Conservation (phyloP, 2,797 vertebrate species). For the Pelobates cultripes region DNA sequence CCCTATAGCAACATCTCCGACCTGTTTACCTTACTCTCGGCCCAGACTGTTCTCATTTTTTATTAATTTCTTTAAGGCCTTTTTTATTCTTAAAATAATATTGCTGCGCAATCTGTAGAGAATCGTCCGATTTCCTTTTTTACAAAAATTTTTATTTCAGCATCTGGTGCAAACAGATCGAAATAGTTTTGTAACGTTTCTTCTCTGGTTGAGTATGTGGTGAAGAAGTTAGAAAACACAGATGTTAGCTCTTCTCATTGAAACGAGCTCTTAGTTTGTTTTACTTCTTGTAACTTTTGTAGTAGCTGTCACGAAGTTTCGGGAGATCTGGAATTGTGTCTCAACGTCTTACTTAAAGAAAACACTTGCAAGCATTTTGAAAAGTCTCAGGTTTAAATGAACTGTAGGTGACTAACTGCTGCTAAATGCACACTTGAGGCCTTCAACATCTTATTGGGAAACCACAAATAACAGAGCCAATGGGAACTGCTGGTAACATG, state of each 20-base stretch:
- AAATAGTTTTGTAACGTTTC: background rate
- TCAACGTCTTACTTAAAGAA: constrained; percentile 24
- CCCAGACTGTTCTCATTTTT: too few species aligned
- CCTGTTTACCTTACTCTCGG: too few species aligned
- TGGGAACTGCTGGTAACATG: constrained; percentile 15
- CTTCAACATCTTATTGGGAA: constrained; percentile 1
- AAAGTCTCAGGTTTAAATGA: constrained; percentile 18
- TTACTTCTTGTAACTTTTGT: background rate
- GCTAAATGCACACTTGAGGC: constrained; percentile 1
- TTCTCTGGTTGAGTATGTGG: background rate
- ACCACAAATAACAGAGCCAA: constrained; percentile 29
- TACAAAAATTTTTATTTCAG: background rate
- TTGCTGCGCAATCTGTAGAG: too few species aligned
- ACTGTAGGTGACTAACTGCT: constrained; percentile 18
- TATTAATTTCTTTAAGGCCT: too few species aligned
- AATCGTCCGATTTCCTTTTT: background rate
- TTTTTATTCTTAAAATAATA: too few species aligned
- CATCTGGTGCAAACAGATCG: background rate
- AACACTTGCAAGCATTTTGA: constrained; percentile 3
- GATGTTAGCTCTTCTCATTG: background rate
- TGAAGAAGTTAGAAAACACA: background rate
- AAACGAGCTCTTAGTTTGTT: background rate
- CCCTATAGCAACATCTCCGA: too few species aligned
- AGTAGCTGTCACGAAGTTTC: constrained; percentile 1
- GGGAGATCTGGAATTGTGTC: background rate